phyloP scores from a whole-genome alignment of 2,797 vertebrate species.

The Lates japonicus region DNA sequence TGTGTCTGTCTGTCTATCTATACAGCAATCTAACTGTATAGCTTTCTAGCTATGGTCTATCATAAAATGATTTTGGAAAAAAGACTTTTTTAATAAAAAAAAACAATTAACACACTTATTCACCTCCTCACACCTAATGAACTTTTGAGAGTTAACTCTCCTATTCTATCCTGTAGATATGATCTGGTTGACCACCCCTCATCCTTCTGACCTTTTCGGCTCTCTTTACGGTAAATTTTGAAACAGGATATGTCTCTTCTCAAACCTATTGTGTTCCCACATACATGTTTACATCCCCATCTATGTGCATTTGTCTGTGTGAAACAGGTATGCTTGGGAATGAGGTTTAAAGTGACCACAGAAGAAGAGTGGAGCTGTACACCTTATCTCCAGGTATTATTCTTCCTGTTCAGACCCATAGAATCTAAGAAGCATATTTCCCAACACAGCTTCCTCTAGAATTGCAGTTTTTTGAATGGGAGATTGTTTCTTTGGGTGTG shows the following conservation, averaged over 20 bases:
- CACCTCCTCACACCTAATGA: not conserved
- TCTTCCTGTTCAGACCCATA: not conserved
- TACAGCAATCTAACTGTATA: no score
- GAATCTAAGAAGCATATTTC: not conserved
- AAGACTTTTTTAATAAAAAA: no score
- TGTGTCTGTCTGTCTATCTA: not conserved
- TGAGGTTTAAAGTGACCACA: not conserved
- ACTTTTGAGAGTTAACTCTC: not conserved
- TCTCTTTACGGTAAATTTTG: not conserved
- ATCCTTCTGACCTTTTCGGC: not conserved
- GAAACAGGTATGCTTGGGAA: not conserved
- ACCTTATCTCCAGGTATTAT: not conserved
- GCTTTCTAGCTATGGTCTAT: no score
- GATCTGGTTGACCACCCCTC: not conserved
- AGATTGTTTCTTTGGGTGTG: slow-evolving; percentile 8
- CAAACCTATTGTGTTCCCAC: not conserved
- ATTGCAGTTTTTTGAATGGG: not conserved
- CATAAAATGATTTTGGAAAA: no score
- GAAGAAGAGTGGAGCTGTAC: not conserved
- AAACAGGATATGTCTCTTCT: not conserved
- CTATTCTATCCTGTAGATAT: not conserved
- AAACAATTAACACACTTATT: no score
- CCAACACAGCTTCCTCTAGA: not conserved
- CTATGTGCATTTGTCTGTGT: not conserved
- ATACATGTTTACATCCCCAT: not conserved